phyloP scores from a whole-genome alignment of 1,140 invertebrate genomes.

The Chionoecetes opilio region DNA sequence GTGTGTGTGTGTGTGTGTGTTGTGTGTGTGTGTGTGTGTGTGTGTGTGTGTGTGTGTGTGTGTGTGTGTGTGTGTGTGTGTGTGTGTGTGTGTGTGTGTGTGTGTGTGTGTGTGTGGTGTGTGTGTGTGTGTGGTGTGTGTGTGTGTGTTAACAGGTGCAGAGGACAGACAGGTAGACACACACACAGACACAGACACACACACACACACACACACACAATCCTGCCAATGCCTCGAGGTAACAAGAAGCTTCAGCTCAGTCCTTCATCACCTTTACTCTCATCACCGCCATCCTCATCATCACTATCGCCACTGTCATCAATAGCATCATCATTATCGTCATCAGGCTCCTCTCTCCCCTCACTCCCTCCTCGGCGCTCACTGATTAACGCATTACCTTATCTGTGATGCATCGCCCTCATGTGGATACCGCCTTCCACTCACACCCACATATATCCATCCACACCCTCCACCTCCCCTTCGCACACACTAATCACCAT shows the following conservation, averaged over 20 bases:
- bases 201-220: slow-evolving; percentile 37
- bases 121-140: slow-evolving; percentile 14
- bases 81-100: neutral
- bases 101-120: slow-evolving; percentile 27
- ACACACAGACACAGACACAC: slow-evolving; percentile 52
- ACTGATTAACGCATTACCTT: slow-evolving; percentile 36
- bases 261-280: neutral
- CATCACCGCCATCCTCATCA: neutral
- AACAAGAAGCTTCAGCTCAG: neutral
- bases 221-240: neutral
- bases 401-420: slow-evolving; percentile 35
- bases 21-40: slow-evolving; percentile 27
- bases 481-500: neutral
- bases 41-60: slow-evolving; percentile 27
- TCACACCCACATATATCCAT: neutral
- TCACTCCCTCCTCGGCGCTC: neutral
- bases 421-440: slow-evolving; percentile 21
- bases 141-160: too few species aligned
- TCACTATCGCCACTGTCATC: neutral
- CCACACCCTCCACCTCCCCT: neutral
- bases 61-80: neutral
- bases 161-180: neutral
- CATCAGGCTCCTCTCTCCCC: neutral
- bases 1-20: slow-evolving; percentile 25
- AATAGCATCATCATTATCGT: neutral